Conservation (phyloP, 2,888 invertebrate genomes). For the Phyto melanocephala region DNA sequence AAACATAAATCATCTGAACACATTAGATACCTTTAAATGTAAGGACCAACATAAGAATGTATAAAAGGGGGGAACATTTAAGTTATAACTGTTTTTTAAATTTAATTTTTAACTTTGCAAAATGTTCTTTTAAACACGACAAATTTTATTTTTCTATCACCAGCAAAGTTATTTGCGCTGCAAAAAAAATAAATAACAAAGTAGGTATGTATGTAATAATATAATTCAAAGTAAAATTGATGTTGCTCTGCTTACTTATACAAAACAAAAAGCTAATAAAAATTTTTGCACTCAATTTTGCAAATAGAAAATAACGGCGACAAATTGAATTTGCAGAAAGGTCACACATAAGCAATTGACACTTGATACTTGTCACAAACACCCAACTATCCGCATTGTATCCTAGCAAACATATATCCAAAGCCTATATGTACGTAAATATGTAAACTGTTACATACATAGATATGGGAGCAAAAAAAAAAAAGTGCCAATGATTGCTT, state of each 20-base stretch:
- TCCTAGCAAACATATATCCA: no score
- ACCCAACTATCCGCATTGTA: slow-evolving; percentile 1
- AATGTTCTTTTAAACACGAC: neutral
- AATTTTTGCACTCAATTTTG: slow-evolving; percentile 71
- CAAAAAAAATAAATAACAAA: neutral
- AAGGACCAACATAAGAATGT: no score
- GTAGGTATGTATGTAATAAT: slow-evolving; percentile 19
- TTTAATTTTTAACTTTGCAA: slow-evolving; percentile 8
- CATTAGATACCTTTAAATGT: no score
- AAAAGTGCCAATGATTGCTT: slow-evolving; percentile 54
- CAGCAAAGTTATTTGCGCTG: slow-evolving; percentile 26
- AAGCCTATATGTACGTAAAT: no score
- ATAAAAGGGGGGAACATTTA: no score
- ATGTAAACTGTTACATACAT: neutral
- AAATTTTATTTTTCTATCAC: slow-evolving; percentile 37
- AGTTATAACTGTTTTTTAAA: no score
- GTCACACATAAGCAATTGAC: slow-evolving; percentile 74
- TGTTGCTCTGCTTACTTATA: slow-evolving; percentile 1
- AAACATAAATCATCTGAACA: no score
- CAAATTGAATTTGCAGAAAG: slow-evolving; percentile 76
- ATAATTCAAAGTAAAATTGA: slow-evolving; percentile 31
- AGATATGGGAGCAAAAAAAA: neutral
- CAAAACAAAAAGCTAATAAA: slow-evolving; percentile 71
- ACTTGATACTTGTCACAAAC: slow-evolving; percentile 70
- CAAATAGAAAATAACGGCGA: slow-evolving; percentile 71